Evolutionary conservation across 2,113 vertebrate genomes (phyloP).

Genomic region (Cyrtonyx montezumae): DNA sequence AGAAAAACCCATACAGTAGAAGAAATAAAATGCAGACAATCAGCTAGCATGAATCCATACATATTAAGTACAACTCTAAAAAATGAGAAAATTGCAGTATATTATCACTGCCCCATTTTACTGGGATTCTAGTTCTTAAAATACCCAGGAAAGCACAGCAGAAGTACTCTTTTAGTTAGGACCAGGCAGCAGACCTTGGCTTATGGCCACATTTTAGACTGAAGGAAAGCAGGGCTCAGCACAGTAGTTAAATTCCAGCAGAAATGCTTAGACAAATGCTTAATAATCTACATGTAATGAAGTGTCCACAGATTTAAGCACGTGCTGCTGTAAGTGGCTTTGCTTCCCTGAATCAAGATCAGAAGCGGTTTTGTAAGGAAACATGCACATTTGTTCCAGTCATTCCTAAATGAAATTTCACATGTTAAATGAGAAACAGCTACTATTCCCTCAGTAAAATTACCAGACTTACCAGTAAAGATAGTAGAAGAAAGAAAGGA

Average conservation of each 20-base stretch:
- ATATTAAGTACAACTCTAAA: conserved; percentile 1
- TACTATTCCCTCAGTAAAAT: neutral
- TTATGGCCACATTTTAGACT: neutral
- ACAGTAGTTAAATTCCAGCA: neutral
- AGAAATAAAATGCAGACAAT: conserved; percentile 25
- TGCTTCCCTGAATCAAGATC: neutral
- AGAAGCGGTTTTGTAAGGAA: neutral
- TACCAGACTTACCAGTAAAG: conserved; percentile 91
- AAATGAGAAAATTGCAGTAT: neutral
- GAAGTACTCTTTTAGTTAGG: conserved; percentile 4
- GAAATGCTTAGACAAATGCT: neutral
- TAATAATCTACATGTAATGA: neutral
- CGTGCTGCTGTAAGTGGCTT: neutral
- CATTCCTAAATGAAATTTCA: neutral
- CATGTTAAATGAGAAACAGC: neutral
- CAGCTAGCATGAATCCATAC: neutral
- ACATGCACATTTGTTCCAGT: neutral
- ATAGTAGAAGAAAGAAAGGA: conserved; percentile 99
- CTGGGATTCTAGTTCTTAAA: neutral
- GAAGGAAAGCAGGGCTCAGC: neutral
- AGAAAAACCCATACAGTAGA: neutral
- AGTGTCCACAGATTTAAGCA: neutral
- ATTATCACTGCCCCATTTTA: neutral
- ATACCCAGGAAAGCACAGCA: neutral
- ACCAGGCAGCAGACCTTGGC: neutral